Percentiles rank a stretch among this genome's conserved stretches.
Conservation (phyloP, 2,888 invertebrate genomes). For the Morpho deidamia region DNA sequence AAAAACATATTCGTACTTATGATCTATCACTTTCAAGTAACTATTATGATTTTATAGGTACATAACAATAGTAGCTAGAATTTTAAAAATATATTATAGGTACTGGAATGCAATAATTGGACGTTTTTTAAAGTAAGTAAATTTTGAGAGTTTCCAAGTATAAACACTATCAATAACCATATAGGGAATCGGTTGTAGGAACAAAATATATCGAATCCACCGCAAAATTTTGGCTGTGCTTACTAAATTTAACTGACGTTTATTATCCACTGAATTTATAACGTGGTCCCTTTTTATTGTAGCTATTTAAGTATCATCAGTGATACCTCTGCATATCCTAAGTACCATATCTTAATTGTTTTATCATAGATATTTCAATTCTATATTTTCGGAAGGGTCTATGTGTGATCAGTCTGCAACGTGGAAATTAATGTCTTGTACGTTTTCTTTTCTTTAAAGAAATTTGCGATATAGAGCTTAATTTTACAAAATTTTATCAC, state of each 20-base stretch:
- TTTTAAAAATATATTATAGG: too few relatives aligned
- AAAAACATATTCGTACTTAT: not conserved
- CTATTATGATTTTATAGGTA: too few relatives aligned
- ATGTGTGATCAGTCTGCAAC: too few relatives aligned
- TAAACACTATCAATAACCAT: not conserved
- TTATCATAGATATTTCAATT: not conserved
- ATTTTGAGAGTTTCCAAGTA: slow-evolving; percentile 29
- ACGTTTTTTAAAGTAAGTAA: too few relatives aligned
- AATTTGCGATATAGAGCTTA: too few relatives aligned
- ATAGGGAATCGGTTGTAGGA: not conserved
- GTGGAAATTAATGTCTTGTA: too few relatives aligned
- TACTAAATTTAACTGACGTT: slow-evolving; percentile 44
- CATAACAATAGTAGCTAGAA: not conserved
- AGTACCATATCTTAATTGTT: slow-evolving; percentile 16
- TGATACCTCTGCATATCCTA: slow-evolving; percentile 42
- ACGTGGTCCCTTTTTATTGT: slow-evolving; percentile 34
- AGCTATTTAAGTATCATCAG: slow-evolving; percentile 41
- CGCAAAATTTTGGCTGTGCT: slow-evolving; percentile 72
- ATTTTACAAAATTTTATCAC: too few relatives aligned
- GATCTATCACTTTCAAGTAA: not conserved
- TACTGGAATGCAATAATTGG: too few relatives aligned
- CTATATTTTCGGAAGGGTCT: not conserved
- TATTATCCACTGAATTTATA: slow-evolving; percentile 40
- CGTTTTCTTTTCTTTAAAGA: too few relatives aligned
- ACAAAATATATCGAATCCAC: slow-evolving; percentile 50